Conservation (phyloP, 2,797 vertebrate genomes). For the Threskiornis aethiopicus region DNA sequence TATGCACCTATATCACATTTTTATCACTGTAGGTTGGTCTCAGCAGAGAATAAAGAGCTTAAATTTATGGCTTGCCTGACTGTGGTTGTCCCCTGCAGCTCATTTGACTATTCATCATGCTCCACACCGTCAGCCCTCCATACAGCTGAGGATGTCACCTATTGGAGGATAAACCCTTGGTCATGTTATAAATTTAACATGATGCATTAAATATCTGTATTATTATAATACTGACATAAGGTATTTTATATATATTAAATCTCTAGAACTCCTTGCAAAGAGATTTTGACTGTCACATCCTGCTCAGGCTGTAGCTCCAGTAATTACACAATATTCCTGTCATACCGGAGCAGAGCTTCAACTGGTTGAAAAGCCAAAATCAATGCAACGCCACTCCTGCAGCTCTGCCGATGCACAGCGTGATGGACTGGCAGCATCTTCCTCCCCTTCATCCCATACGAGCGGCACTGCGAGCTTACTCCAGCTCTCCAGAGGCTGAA, state of each 20-base stretch:
- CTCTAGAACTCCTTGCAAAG: not conserved
- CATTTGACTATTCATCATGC: constrained; percentile 16
- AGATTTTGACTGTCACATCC: not conserved
- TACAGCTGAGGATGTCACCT: not conserved
- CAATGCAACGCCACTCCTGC: rapidly evolving
- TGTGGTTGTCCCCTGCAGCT: constrained; percentile 9
- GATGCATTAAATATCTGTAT: not conserved
- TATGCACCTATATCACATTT: not conserved
- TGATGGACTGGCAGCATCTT: not conserved
- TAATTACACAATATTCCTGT: not conserved
- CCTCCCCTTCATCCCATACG: not conserved
- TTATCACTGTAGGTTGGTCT: not conserved
- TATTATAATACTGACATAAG: not conserved
- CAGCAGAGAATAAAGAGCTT: not conserved
- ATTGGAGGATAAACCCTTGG: not conserved
- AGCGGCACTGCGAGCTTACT: rapidly evolving
- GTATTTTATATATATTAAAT: not conserved
- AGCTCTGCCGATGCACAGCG: not conserved
- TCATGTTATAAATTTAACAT: not conserved
- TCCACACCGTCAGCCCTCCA: not conserved
- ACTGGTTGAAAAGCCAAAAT: not conserved
- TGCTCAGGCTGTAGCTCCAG: not conserved
- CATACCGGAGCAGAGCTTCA: not conserved
- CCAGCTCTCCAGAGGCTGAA: not conserved
- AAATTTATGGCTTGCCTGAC: constrained; percentile 15